phyloP scores from a whole-genome alignment of 2,113 vertebrate species.

The Patagioenas fasciata region DNA sequence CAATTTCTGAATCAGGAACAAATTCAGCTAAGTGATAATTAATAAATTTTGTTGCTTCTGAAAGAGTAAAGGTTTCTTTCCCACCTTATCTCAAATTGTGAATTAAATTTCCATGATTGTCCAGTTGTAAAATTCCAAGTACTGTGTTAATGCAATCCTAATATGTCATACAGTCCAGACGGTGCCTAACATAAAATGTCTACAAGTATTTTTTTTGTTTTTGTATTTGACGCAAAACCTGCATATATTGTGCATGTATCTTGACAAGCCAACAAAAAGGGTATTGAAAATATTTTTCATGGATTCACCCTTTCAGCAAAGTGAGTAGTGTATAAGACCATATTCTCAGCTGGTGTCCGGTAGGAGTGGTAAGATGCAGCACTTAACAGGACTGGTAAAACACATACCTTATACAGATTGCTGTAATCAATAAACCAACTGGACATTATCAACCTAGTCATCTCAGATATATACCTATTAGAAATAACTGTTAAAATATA shows the following conservation, averaged over 20 bases:
- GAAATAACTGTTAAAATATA: neutral
- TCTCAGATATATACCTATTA: neutral
- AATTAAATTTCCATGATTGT: neutral
- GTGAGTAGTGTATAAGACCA: neutral
- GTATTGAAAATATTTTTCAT: neutral
- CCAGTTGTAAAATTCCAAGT: neutral
- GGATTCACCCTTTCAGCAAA: neutral
- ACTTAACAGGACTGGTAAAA: neutral
- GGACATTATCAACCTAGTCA: neutral
- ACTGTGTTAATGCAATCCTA: neutral
- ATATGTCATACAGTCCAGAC: neutral
- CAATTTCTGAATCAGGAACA: neutral
- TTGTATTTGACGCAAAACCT: neutral
- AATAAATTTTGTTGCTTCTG: neutral
- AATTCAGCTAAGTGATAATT: neutral
- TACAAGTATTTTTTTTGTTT: neutral
- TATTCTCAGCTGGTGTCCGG: neutral
- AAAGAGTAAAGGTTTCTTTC: neutral
- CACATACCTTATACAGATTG: neutral
- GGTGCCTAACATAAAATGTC: neutral
- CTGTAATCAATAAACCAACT: neutral
- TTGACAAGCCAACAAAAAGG: neutral
- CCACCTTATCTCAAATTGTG: neutral
- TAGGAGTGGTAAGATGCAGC: neutral
- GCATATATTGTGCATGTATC: neutral